These are phyloP conservation scores for Trypoxylus dichotomus DNA, from an alignment of 1,140 invertebrate species.

Conservation along the genomic window DNA sequence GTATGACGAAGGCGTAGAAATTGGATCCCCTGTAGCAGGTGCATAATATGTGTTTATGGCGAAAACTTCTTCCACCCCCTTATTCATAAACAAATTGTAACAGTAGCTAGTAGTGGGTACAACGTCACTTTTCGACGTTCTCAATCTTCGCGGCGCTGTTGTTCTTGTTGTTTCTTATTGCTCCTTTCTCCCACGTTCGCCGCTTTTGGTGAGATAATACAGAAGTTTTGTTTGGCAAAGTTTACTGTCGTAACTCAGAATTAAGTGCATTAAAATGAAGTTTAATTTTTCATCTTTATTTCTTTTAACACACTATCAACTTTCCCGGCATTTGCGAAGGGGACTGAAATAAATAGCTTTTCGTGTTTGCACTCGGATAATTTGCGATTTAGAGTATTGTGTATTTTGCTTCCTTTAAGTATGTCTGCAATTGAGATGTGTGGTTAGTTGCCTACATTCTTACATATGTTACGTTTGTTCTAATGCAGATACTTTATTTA, in stretches of 20 bases:
- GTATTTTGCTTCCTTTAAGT: not conserved
- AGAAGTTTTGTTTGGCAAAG: not conserved
- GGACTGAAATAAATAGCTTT: not conserved
- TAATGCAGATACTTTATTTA: too few species aligned
- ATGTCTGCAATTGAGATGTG: not conserved
- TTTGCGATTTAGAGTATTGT: not conserved
- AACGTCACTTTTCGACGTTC: not conserved
- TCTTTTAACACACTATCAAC: not conserved
- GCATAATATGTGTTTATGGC: not conserved
- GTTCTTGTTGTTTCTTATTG: not conserved
- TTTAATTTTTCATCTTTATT: not conserved
- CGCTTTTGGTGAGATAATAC: not conserved
- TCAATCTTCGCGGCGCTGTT: not conserved
- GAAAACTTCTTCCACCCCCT: not conserved
- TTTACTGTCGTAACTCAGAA: not conserved
- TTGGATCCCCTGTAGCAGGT: not conserved
- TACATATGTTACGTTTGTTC: too few species aligned
- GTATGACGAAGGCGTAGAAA: too few species aligned
- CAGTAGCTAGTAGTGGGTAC: not conserved
- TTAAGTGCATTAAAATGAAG: constrained; percentile 3
- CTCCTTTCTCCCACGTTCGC: not conserved
- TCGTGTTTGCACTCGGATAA: not conserved
- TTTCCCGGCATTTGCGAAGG: not conserved
- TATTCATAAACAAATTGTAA: not conserved
- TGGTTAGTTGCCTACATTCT: too few species aligned